A percentile compares a stretch with the other conserved stretches of the same genome.
phyloP scores from a whole-genome alignment of 2,888 invertebrate genomes.

The Euplagia quadripunctaria region DNA sequence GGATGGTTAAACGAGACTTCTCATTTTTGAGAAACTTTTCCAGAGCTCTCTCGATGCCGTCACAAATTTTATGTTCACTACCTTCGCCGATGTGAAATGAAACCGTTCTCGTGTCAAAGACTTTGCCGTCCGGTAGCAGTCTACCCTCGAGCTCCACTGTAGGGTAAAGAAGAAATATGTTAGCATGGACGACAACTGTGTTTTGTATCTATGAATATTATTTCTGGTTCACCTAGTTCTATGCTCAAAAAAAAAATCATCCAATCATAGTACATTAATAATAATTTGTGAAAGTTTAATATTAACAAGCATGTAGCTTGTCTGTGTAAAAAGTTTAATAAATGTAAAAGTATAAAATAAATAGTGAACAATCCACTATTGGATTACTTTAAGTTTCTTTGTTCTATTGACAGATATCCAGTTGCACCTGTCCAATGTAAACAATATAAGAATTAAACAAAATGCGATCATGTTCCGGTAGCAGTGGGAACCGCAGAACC shows the following conservation, averaged over 20 bases:
- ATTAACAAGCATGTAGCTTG: neutral
- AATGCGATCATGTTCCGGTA: neutral
- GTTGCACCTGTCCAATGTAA: neutral
- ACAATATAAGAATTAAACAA: constrained; percentile 1
- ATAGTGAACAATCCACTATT: neutral
- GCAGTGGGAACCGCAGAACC: neutral
- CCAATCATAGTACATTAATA: too few species aligned
- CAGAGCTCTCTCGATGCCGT: constrained; percentile 94
- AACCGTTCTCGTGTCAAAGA: constrained; percentile 94
- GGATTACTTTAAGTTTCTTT: neutral
- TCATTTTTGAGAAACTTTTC: constrained; percentile 94
- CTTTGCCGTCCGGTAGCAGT: constrained; percentile 88
- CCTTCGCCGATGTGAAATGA: constrained; percentile 96
- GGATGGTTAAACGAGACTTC: constrained; percentile 91
- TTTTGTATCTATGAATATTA: neutral
- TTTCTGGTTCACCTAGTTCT: neutral
- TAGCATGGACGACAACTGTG: neutral
- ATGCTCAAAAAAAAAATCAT: too few species aligned
- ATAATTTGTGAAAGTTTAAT: too few species aligned
- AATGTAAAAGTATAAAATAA: neutral
- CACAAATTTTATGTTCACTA: constrained; percentile 90
- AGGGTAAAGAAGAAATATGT: neutral
- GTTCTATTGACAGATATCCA: constrained; percentile 11
- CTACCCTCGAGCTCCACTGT: constrained; percentile 86
- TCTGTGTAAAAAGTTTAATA: neutral